Evolutionary conservation across 2,797 vertebrate species (phyloP).

Genomic region (Aselliscus stoliczkanus): DNA sequence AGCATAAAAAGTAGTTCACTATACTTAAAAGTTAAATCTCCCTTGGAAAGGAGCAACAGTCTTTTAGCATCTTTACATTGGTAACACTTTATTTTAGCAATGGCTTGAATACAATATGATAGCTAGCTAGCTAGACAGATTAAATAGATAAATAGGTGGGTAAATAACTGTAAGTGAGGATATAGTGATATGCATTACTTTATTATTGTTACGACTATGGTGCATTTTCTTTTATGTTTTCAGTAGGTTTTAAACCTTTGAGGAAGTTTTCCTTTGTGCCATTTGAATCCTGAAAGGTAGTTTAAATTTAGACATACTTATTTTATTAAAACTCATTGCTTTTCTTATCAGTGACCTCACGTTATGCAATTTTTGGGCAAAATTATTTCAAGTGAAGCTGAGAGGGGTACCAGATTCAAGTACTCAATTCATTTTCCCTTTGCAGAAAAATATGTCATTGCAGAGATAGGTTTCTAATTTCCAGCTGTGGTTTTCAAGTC

Average conservation of each 20-base stretch:
- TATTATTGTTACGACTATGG: background rate
- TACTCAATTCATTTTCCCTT: conserved; percentile 47
- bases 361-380: conserved; percentile 47
- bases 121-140: background rate
- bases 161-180: background rate
- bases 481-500: conserved; percentile 42
- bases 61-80: background rate
- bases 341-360: conserved; percentile 62
- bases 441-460: conserved; percentile 44
- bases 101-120: background rate
- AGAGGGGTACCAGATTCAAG: conserved; percentile 42
- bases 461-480: conserved; percentile 50
- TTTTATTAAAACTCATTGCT: conserved; percentile 57
- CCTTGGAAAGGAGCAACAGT: background rate
- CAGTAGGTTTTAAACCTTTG: conserved; percentile 16
- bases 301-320: conserved; percentile 52
- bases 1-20: background rate
- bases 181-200: background rate
- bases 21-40: background rate
- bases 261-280: background rate
- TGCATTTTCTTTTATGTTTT: conserved; percentile 11
- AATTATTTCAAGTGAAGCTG: conserved; percentile 58
- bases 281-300: conserved; percentile 48
- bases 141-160: background rate
- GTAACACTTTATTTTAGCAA: background rate